These are phyloP conservation scores for Drosophila lowei DNA, from an alignment of 1,140 invertebrate species.

Conservation along the genomic window DNA sequence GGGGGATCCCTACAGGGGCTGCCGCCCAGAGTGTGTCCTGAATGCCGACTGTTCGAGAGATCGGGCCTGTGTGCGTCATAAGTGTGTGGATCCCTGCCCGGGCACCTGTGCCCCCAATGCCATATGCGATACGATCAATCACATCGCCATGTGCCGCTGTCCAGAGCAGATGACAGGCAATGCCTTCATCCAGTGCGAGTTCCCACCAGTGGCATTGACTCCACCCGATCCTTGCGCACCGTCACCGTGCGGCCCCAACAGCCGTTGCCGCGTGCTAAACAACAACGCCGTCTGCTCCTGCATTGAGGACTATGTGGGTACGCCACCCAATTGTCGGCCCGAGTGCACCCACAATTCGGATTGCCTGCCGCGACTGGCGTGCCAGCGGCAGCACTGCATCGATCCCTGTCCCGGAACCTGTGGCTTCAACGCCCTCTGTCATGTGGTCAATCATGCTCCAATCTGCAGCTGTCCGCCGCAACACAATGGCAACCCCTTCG, in stretches of 20 bases:
- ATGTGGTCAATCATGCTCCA: conserved; percentile 91
- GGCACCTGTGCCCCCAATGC: conserved; percentile 88
- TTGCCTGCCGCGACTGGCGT: conserved; percentile 90
- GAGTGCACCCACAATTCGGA: conserved; percentile 93
- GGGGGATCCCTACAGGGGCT: conserved; percentile 83
- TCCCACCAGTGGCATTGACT: conserved; percentile 65
- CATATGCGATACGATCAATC: conserved; percentile 87
- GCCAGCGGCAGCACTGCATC: conserved; percentile 89
- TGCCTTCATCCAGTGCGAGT: conserved; percentile 74
- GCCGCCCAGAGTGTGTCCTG: conserved; percentile 74
- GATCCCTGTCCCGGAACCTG: conserved; percentile 89
- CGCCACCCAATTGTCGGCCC: conserved; percentile 91
- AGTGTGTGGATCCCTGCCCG: conserved; percentile 87
- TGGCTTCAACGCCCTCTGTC: conserved; percentile 90
- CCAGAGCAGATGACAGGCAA: conserved; percentile 84
- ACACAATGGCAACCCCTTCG: conserved; percentile 92
- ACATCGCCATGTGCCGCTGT: conserved; percentile 87
- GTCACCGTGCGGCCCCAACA: conserved; percentile 86
- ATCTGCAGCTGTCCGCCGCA: conserved; percentile 91
- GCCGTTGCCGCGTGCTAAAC: conserved; percentile 84
- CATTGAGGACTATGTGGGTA: conserved; percentile 85
- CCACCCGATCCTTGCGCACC: conserved; percentile 84
- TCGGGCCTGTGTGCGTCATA: conserved; percentile 86
- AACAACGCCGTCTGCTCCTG: conserved; percentile 86
- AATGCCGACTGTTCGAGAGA: conserved; percentile 85